Conservation (phyloP, 2,888 invertebrate species). For the Lithophane semibrunnea region DNA sequence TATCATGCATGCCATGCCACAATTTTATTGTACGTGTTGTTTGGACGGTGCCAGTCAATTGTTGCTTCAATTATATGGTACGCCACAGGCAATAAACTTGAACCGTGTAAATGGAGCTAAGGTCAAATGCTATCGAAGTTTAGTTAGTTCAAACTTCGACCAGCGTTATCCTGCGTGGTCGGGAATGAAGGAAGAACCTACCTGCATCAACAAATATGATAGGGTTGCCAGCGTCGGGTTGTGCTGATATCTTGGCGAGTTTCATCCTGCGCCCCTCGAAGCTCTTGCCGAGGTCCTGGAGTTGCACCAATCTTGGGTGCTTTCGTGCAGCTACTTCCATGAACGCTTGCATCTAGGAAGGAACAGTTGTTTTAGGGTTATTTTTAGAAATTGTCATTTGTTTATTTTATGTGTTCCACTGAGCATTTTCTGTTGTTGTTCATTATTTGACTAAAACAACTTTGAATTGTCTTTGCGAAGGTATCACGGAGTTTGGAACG, state of each 20-base stretch:
- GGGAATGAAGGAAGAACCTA: conserved; percentile 45
- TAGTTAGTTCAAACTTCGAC: background rate
- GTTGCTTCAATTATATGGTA: too few species aligned
- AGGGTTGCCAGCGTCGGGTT: conserved; percentile 87
- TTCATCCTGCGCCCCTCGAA: conserved; percentile 89
- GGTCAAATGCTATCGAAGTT: background rate
- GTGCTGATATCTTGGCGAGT: conserved; percentile 90
- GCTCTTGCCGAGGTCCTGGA: conserved; percentile 89
- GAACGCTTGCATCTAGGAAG: conserved; percentile 77
- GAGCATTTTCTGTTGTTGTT: background rate
- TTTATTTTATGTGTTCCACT: background rate
- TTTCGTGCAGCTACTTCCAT: conserved; percentile 71
- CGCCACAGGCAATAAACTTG: too few species aligned
- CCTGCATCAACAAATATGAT: conserved; percentile 91
- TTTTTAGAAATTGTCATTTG: background rate
- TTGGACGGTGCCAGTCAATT: too few species aligned
- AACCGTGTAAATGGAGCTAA: too few species aligned
- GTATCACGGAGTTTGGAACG: background rate
- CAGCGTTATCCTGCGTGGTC: background rate
- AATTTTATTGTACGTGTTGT: too few species aligned
- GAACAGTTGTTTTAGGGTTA: background rate
- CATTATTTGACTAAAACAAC: background rate
- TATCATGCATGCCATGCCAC: too few species aligned
- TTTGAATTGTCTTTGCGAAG: background rate
- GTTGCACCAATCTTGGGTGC: conserved; percentile 84